phyloP scores from a whole-genome alignment of 2,113 vertebrate genomes.

The Sylvilagus bachmani region DNA sequence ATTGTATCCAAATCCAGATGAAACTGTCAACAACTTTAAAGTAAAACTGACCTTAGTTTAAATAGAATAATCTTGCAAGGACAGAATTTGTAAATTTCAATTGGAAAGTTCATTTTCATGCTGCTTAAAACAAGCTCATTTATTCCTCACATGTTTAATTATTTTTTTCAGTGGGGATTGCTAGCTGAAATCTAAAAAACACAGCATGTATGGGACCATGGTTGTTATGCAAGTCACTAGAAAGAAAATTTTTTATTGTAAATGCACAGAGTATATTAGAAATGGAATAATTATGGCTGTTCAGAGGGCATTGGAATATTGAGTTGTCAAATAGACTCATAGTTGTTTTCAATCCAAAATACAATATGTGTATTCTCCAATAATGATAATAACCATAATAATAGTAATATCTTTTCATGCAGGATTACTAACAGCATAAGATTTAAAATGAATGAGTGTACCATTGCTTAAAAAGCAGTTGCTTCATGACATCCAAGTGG shows the following conservation, averaged over 20 bases:
- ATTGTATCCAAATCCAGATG: not conserved
- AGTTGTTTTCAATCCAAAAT: not conserved
- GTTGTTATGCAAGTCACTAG: not conserved
- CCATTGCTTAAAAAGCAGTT: not conserved
- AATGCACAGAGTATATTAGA: not conserved
- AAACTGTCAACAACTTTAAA: slow-evolving; percentile 41
- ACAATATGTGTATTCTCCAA: not conserved
- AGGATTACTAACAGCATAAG: slow-evolving; percentile 9
- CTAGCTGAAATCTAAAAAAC: not conserved
- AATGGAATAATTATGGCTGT: not conserved
- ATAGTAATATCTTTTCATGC: not conserved
- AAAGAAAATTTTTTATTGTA: not conserved
- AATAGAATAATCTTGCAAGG: slow-evolving; percentile 15
- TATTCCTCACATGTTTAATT: slow-evolving; percentile 30
- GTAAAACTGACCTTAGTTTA: slow-evolving; percentile 1
- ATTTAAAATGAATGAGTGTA: slow-evolving; percentile 10
- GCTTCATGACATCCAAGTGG: too few species aligned
- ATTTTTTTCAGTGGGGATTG: slow-evolving; percentile 45
- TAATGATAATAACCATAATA: not conserved
- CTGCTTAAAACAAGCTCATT: slow-evolving; percentile 58
- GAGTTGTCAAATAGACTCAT: not conserved
- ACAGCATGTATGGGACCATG: not conserved
- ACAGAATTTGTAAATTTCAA: slow-evolving; percentile 32
- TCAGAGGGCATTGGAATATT: not conserved
- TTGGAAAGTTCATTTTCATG: slow-evolving; percentile 25